phyloP scores from a whole-genome alignment of 2,113 vertebrate genomes.

The Equus przewalskii region DNA sequence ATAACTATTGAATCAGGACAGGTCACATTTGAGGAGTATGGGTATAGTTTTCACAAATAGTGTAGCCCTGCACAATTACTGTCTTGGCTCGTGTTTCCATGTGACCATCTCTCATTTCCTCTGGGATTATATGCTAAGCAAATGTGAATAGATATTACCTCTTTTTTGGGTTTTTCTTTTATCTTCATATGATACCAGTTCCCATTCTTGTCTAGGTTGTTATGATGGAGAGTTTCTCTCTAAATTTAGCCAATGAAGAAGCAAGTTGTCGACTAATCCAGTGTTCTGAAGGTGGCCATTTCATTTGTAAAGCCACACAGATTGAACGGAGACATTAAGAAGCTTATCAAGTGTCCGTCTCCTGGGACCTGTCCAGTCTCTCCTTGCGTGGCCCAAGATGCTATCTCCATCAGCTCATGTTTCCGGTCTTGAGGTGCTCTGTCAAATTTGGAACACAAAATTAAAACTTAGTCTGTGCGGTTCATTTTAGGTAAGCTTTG shows the following conservation, averaged over 20 bases:
- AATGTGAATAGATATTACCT: background rate
- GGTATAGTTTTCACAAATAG: conserved; percentile 58
- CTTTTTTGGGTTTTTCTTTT: conserved; percentile 25
- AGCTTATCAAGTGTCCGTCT: conserved; percentile 77
- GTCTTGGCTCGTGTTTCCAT: background rate
- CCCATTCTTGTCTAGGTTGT: background rate
- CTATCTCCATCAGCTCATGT: conserved; percentile 66
- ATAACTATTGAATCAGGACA: conserved; percentile 70
- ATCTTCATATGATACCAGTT: background rate
- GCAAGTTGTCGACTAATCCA: background rate
- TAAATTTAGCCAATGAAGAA: conserved; percentile 18
- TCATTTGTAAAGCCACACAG: conserved; percentile 50
- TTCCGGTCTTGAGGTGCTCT: conserved; percentile 70
- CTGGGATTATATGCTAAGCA: conserved; percentile 38
- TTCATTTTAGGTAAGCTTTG: conserved; percentile 45
- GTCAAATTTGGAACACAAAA: conserved; percentile 58
- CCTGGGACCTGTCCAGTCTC: conserved; percentile 68
- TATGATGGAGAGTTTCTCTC: conserved; percentile 12
- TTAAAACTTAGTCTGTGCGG: conserved; percentile 68
- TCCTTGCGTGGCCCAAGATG: conserved; percentile 62
- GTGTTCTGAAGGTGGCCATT: conserved; percentile 56
- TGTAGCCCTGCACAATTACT: background rate
- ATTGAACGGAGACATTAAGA: conserved; percentile 79
- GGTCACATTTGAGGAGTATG: conserved; percentile 54
- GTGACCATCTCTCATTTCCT: conserved; percentile 41